Percentiles rank a stretch among this genome's conserved stretches.
These are phyloP conservation scores for Dynastes hyllus DNA, from an alignment of 2,888 invertebrate species.

Conservation along the genomic window DNA sequence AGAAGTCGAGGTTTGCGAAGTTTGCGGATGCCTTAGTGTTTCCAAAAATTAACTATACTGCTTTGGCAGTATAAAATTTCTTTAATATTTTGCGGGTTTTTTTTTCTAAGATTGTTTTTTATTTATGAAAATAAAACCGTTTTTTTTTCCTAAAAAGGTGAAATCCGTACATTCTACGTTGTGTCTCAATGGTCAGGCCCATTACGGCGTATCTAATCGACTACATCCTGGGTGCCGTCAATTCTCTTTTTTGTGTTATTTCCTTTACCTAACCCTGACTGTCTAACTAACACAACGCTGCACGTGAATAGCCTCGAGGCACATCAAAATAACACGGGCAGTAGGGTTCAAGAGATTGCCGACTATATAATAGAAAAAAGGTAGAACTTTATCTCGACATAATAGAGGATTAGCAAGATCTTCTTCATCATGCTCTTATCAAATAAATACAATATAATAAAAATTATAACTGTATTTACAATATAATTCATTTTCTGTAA, in stretches of 20 bases:
- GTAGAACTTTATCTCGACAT: conserved; percentile 7
- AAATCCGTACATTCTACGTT: conserved; percentile 35
- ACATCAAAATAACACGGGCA: conserved; percentile 48
- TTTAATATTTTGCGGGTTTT: no score
- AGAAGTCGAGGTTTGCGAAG: no score
- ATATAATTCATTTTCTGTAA: no score
- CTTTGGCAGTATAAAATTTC: no score
- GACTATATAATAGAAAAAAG: conserved; percentile 6
- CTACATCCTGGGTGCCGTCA: conserved; percentile 64
- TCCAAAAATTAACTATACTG: no score
- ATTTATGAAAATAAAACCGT: no score
- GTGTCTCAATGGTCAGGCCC: conserved; percentile 54
- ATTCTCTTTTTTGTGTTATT: neutral
- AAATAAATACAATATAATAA: no score
- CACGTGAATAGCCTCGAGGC: conserved; percentile 49
- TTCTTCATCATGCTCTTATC: no score
- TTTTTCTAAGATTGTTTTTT: no score
- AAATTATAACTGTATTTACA: no score
- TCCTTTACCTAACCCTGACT: neutral
- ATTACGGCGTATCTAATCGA: conserved; percentile 67
- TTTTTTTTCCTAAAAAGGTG: neutral
- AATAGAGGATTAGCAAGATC: neutral
- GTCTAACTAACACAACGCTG: conserved; percentile 17
- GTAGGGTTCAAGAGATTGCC: no score
- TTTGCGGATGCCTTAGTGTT: no score